Evolutionary conservation across 2,888 invertebrate genomes (phyloP), one percentile per base, ranked within the genome.

Genomic region (Conomelus anceps): DNA sequence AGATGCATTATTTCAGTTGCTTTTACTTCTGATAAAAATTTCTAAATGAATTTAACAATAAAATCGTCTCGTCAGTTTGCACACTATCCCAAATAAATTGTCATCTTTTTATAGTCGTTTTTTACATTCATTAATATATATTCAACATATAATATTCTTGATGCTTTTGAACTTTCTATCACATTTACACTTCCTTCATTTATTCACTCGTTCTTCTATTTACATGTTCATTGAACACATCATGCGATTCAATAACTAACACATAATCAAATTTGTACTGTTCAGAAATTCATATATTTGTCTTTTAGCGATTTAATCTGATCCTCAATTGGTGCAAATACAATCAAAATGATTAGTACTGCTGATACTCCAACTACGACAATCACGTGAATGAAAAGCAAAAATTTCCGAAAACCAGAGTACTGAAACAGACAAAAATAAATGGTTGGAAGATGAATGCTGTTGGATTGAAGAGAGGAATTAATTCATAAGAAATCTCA

Each of bases 331-430:
- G 97, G 97, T 22, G 97, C 97, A 90, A 97, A 93, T 0, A 96
- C 96, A 22, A 96, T 95, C 87, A 98, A 94, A 90, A 97, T 95
- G 89, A 98, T 95, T 92, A 98, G 94, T 9, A 95, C 96, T 17
- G 96, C 94, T 0, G 96, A 95, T 91, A 98, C 95, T 22, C 95
- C 93, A 22, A 95, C 92, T 89, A 97, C 94, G 87, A 97, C 94
- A 0, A 97, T 94, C 84, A 96, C 95, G 93, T 98, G 98, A 84
- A 98, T 93, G n/a, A 95, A 96, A 85, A 98, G 94, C 89, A 98
- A 94, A 89, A 96, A 94, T 92, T 97, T 97, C 92, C 98, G 95
- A 93, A 97, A 95, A 88, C 95, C 95, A 1, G 96, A 95, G 93
- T 96, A 96, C 98, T 98, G 95, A 89, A 94, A 95, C 92, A 92